Evolutionary conservation across 2,113 vertebrate species (phyloP), one percentile per base, ranked within the genome.

Genomic region (Pelvicachromis taeniatus): DNA sequence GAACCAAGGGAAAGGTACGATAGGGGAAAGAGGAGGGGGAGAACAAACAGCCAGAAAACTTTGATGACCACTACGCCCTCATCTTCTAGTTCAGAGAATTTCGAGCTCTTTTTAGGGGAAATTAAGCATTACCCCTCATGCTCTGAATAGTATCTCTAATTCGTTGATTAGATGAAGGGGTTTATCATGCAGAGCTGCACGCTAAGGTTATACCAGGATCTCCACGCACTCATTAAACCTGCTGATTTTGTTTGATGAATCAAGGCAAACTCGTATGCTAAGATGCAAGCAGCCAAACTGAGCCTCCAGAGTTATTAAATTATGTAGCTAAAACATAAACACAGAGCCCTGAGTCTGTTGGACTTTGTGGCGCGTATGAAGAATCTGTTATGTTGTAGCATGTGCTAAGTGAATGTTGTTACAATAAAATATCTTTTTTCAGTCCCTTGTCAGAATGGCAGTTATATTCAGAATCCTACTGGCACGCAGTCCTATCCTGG

Each of bases 241-340:
- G 77, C 59, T 88, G 84, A 86, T 89, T 90, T 85, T 77, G 38
- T 80, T 90, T 89, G 87, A 88, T 80, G 77, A 91, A 87, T 89
- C 52, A 89, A 87, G 85, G 79, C 73, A 68, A 80, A 77, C 29
- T 21, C 45, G 56, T 56, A 85, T 55, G 33, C 83, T 81, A 13
- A 87, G 86, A 89, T 89, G 56, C 56, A 82, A 83, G 77, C 42
- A 81, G 23, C 61, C 75, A 82, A 75, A 85, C 59, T 53, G 78
- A 52, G 45, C 59, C 83, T 85, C 45, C 35, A 59, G 40, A 53
- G 31, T 40, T 70, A 70, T 82, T 86, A 81, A 61, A 87, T 56
- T 9, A 82, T 87, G 29, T 16, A 55, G 52, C 63, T 78, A 5
- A 82, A 85, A 82, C 85, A 83, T 83, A 73, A 91, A 82, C 40